Evolutionary conservation across 1,140 invertebrate genomes (phyloP).

Genomic region (Bombus superbus): DNA sequence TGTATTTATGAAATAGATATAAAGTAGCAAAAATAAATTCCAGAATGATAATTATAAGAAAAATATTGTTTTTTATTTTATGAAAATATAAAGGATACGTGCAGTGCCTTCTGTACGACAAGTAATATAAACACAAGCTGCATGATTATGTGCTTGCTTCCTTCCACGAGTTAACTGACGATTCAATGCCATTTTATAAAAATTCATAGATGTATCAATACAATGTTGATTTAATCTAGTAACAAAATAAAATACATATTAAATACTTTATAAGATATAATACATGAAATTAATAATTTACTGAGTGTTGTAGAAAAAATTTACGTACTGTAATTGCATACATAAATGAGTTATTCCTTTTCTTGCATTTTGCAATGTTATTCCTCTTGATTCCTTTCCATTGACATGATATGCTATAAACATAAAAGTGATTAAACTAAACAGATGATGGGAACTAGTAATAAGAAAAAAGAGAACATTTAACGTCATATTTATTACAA

Average conservation of each 20-base stretch:
- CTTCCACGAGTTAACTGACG: slow-evolving; percentile 95
- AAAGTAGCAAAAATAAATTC: neutral
- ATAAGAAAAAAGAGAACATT: neutral
- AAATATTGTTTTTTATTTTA: neutral
- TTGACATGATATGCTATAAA: slow-evolving; percentile 89
- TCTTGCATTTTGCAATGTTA: slow-evolving; percentile 94
- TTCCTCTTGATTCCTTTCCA: slow-evolving; percentile 94
- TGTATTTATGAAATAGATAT: neutral
- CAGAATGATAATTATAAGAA: neutral
- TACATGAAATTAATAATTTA: neutral
- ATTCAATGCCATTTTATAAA: slow-evolving; percentile 98
- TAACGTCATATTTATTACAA: neutral
- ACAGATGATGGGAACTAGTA: slow-evolving; percentile 4
- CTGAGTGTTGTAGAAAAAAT: slow-evolving; percentile 17
- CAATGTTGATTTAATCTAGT: slow-evolving; percentile 92
- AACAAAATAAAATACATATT: slow-evolving; percentile 20
- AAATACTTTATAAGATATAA: slow-evolving; percentile 24
- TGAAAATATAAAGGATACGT: slow-evolving; percentile 88
- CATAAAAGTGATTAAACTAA: slow-evolving; percentile 31
- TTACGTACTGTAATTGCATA: slow-evolving; percentile 86
- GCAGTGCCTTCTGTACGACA: slow-evolving; percentile 96
- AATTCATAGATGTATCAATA: slow-evolving; percentile 96
- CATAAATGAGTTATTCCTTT: slow-evolving; percentile 91
- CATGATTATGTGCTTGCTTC: slow-evolving; percentile 95
- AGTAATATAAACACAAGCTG: slow-evolving; percentile 98